These are phyloP conservation scores for Epicampocera succincta DNA, from an alignment of 2,888 invertebrate genomes.

Conservation along the genomic window DNA sequence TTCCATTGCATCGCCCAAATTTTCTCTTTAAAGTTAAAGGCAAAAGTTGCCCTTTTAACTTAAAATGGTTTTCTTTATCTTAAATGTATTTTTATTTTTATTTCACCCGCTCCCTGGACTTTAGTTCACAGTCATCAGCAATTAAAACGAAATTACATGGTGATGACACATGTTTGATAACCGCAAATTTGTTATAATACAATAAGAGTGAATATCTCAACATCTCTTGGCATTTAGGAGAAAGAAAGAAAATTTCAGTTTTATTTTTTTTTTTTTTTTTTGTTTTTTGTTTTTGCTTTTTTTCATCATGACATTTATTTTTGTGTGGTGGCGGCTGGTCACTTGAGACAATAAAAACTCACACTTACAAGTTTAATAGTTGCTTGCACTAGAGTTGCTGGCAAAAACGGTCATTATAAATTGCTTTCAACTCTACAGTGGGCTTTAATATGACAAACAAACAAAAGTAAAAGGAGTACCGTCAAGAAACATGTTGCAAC, in stretches of 20 bases:
- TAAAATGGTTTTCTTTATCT: constrained; percentile 40
- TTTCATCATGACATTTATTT: constrained; percentile 34
- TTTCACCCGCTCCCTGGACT: constrained; percentile 32
- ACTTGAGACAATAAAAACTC: constrained; percentile 43
- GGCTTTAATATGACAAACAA: too few relatives aligned
- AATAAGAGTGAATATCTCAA: constrained; percentile 33
- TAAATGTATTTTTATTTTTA: constrained; percentile 36
- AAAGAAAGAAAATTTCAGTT: constrained; percentile 32
- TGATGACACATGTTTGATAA: constrained; percentile 70
- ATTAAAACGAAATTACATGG: constrained; percentile 69
- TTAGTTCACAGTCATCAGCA: constrained; percentile 57
- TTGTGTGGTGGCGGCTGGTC: constrained; percentile 37
- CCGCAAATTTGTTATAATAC: constrained; percentile 69
- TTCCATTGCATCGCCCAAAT: too few relatives aligned
- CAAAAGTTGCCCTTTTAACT: constrained; percentile 9
- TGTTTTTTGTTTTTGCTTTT: too few relatives aligned
- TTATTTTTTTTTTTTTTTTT: too few relatives aligned
- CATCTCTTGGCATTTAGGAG: neutral
- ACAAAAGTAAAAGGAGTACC: too few relatives aligned
- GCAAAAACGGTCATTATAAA: constrained; percentile 1
- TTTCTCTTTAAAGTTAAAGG: neutral
- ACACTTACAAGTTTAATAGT: constrained; percentile 24
- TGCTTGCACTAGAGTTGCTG: neutral
- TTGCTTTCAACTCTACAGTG: too few relatives aligned
- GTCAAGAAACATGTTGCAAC: too few relatives aligned